Conservation (phyloP, 2,888 invertebrate genomes). For the Stenotaenia linearis region DNA sequence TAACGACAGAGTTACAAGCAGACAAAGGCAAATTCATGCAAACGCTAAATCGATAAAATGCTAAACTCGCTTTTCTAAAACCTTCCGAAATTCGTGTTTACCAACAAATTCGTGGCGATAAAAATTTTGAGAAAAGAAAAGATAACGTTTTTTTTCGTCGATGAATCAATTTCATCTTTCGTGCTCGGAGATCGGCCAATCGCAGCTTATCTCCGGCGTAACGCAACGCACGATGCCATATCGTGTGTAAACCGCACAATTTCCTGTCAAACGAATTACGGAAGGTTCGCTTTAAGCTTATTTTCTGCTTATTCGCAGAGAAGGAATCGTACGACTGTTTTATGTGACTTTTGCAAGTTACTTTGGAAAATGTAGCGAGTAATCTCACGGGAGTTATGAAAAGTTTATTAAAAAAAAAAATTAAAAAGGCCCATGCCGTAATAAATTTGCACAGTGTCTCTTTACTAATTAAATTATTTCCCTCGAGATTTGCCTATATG, state of each 20-base stretch:
- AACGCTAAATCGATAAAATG: not conserved
- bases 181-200: no score
- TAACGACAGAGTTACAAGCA: not conserved
- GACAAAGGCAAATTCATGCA: not conserved
- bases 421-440: not conserved
- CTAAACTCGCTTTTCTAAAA: not conserved
- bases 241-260: no score
- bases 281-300: no score
- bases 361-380: not conserved
- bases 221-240: no score
- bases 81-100: not conserved
- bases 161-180: no score
- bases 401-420: slow-evolving; percentile 20
- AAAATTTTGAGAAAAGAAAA: no score
- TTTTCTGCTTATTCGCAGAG: not conserved
- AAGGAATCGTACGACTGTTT: not conserved
- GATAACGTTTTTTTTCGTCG: no score
- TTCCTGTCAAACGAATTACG: no score
- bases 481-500: slow-evolving; percentile 1
- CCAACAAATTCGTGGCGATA: not conserved
- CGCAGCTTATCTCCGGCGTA: not conserved
- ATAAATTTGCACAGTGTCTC: slow-evolving; percentile 7
- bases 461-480: slow-evolving; percentile 26
- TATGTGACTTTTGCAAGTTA: not conserved
- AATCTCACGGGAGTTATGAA: slow-evolving; percentile 3